These are phyloP conservation scores for Leptinotarsa defecta DNA, from an alignment of 1,140 invertebrate species.

Conservation along the genomic window DNA sequence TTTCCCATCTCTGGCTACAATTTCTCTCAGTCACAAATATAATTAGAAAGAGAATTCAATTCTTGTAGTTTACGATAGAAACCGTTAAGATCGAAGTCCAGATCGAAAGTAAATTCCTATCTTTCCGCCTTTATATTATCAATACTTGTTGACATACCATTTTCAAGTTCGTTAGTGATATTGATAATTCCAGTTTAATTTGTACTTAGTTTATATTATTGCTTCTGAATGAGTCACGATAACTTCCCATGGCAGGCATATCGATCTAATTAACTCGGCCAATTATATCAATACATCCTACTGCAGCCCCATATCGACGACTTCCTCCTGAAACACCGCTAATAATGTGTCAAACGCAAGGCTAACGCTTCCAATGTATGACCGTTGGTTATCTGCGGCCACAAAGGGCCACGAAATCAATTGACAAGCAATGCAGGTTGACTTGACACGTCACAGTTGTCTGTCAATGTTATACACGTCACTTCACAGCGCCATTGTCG, in stretches of 20 bases:
- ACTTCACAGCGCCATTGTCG: slow-evolving; percentile 31
- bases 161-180: too few species aligned
- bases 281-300: neutral
- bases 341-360: slow-evolving; percentile 36
- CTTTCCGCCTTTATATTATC: too few species aligned
- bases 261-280: neutral
- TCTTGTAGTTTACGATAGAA: too few species aligned
- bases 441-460: slow-evolving; percentile 31
- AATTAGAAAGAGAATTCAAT: too few species aligned
- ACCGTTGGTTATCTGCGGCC: slow-evolving; percentile 25
- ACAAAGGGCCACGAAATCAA: slow-evolving; percentile 7
- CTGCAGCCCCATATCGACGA: neutral
- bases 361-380: slow-evolving; percentile 32
- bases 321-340: slow-evolving; percentile 11
- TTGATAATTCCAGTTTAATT: too few species aligned
- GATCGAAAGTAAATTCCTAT: too few species aligned
- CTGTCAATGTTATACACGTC: slow-evolving; percentile 33
- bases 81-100: too few species aligned
- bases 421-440: slow-evolving; percentile 33
- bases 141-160: too few species aligned
- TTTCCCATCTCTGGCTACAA: too few species aligned
- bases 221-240: neutral
- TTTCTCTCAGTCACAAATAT: too few species aligned
- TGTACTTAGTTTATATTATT: too few species aligned
- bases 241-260: neutral